Conservation (phyloP, 2,888 invertebrate genomes). For the Hemithea aestivaria region DNA sequence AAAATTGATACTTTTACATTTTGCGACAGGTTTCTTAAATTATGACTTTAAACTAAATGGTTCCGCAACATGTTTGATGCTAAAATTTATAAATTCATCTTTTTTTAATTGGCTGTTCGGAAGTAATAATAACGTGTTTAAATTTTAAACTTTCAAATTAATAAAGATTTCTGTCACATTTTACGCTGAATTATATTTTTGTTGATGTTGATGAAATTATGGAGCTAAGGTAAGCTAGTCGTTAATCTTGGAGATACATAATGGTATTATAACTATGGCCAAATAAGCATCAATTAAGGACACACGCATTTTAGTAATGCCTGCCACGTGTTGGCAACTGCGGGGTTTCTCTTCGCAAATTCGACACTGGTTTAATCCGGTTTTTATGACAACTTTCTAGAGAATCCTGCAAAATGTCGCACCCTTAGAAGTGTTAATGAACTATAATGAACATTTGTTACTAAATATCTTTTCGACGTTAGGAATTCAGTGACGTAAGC, state of each 20-base stretch:
- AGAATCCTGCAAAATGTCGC: conserved; percentile 56
- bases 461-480: conserved; percentile 2
- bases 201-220: no score
- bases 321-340: conserved; percentile 31
- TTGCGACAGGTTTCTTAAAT: conserved; percentile 7
- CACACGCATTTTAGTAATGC: conserved; percentile 22
- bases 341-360: conserved; percentile 53
- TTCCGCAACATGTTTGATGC: conserved; percentile 10
- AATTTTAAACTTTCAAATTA: conserved; percentile 2
- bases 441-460: conserved; percentile 42
- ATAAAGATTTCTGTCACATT: not conserved
- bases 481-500: no score
- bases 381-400: conserved; percentile 69
- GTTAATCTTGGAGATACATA: no score
- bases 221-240: no score
- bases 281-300: conserved; percentile 27
- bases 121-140: conserved; percentile 7
- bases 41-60: no score
- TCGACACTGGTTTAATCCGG: conserved; percentile 55
- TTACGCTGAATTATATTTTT: not conserved
- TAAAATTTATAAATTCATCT: conserved; percentile 11
- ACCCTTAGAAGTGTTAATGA: conserved; percentile 69
- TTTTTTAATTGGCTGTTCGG: conserved; percentile 12
- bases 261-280: conserved; percentile 3
- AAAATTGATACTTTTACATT: conserved; percentile 11